Evolutionary conservation across 2,113 vertebrate species (phyloP).

Genomic region (Podarcis raffonei): DNA sequence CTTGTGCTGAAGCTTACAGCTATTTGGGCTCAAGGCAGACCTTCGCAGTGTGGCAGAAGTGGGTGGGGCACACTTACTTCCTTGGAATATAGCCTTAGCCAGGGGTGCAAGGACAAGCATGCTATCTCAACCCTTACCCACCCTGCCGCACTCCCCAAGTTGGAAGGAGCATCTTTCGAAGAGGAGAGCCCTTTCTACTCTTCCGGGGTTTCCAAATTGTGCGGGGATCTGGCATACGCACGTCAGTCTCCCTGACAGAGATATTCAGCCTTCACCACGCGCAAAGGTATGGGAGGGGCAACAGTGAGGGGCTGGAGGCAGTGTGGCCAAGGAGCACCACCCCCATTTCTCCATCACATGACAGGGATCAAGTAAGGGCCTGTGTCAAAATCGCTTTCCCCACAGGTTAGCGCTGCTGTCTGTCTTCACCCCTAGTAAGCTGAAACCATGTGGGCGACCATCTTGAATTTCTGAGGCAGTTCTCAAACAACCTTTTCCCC

Average conservation of each 20-base stretch:
- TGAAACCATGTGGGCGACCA: constrained; percentile 17
- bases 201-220: neutral
- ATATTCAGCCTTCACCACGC: neutral
- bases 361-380: neutral
- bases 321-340: too few relatives aligned
- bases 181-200: neutral
- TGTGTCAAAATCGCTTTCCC: constrained; percentile 29
- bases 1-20: neutral
- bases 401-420: constrained; percentile 8
- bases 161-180: neutral
- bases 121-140: too few relatives aligned
- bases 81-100: neutral
- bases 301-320: neutral
- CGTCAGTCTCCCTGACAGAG: neutral
- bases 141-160: too few relatives aligned
- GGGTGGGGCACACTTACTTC: neutral
- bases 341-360: neutral
- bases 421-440: neutral
- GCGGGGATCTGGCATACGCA: neutral
- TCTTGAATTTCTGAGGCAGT: constrained; percentile 27
- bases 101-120: neutral
- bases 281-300: neutral
- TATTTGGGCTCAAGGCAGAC: neutral
- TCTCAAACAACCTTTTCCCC: neutral
- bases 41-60: constrained; percentile 34